These are phyloP conservation scores for Nephrocerus scutellatus DNA, from an alignment of 2,888 invertebrate genomes.

Conservation along the genomic window DNA sequence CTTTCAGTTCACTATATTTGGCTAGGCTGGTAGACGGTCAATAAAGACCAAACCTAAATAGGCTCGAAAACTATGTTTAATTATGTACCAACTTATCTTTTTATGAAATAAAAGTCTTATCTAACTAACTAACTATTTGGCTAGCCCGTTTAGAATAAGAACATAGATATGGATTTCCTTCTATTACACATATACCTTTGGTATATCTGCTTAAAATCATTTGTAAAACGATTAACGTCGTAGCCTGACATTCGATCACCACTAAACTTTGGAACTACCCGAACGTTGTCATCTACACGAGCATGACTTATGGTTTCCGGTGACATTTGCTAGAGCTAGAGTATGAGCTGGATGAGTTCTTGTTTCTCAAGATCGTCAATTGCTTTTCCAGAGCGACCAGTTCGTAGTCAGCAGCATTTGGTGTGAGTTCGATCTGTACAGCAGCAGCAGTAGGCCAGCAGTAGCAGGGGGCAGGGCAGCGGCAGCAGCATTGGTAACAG, in stretches of 20 bases:
- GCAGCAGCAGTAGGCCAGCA: background rate
- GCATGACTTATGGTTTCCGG: background rate
- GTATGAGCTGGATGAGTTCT: too few species aligned
- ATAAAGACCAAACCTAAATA: too few species aligned
- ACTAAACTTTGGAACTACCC: background rate
- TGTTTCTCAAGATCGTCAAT: constrained; percentile 1
- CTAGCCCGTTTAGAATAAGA: constrained; percentile 3
- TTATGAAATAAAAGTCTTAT: too few species aligned
- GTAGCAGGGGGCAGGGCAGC: background rate
- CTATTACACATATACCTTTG: constrained; percentile 3
- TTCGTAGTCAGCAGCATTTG: constrained; percentile 1
- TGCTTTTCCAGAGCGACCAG: constrained; percentile 1
- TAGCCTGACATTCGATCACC: too few species aligned
- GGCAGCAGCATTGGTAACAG: background rate
- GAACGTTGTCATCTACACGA: background rate
- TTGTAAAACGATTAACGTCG: constrained; percentile 3
- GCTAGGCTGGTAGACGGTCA: too few species aligned
- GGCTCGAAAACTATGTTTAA: too few species aligned
- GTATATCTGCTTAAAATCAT: constrained; percentile 4
- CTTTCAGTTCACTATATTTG: constrained; percentile 1
- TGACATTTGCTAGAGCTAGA: constrained; percentile 1
- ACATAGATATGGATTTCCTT: constrained; percentile 4
- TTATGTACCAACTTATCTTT: too few species aligned
- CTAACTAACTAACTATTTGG: too few species aligned
- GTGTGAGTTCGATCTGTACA: background rate